Evolutionary conservation across 2,888 invertebrate species (phyloP).

Genomic region (Trilocha varians): DNA sequence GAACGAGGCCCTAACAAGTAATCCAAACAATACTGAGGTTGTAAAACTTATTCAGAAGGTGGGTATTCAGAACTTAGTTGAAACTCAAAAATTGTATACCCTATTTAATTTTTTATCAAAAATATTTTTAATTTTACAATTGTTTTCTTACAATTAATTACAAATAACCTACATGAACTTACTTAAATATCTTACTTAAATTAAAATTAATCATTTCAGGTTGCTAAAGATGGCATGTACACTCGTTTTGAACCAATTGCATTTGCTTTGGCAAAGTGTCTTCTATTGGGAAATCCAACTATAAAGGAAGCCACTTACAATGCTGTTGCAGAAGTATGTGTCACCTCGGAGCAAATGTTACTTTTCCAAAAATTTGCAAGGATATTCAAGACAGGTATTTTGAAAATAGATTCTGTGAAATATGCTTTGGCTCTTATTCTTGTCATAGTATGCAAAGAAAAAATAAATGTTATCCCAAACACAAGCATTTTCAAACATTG

Average conservation of each 20-base stretch:
- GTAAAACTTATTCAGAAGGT: slow-evolving; percentile 52
- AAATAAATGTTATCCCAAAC: neutral
- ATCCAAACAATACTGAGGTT: slow-evolving; percentile 33
- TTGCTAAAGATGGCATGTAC: slow-evolving; percentile 61
- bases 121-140: too few relatives aligned
- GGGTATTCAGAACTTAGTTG: slow-evolving; percentile 13
- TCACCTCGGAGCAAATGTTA: slow-evolving; percentile 76
- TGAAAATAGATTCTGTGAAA: too few relatives aligned
- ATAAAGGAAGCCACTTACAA: slow-evolving; percentile 71
- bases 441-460: neutral
- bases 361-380: slow-evolving; percentile 75
- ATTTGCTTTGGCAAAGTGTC: slow-evolving; percentile 76
- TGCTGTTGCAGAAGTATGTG: slow-evolving; percentile 69
- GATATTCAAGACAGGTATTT: slow-evolving; percentile 55
- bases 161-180: slow-evolving; percentile 9
- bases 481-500: neutral
- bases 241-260: slow-evolving; percentile 74
- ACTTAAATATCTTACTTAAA: neutral
- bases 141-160: slow-evolving; percentile 4
- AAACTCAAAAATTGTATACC: too few relatives aligned
- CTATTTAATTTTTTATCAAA: too few relatives aligned
- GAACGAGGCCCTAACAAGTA: slow-evolving; percentile 26
- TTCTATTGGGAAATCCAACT: slow-evolving; percentile 39
- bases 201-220: slow-evolving; percentile 32
- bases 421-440: too few relatives aligned